A percentile compares a stretch with the other conserved stretches of the same genome.
phyloP scores from a whole-genome alignment of 2,113 vertebrate species.

The Vulpes lagopus region DNA sequence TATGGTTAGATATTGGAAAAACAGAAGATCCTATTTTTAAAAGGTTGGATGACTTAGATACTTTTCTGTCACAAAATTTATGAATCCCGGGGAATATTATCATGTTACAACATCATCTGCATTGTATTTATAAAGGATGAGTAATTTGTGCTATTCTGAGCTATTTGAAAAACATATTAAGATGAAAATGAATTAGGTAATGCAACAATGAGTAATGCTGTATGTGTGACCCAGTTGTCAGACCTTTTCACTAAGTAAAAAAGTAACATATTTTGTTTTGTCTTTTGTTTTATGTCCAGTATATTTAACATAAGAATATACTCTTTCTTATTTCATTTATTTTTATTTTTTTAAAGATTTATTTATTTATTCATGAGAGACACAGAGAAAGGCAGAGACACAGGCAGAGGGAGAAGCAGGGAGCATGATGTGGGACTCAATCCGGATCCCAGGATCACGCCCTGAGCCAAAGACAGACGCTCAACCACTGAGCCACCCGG shows the following conservation, averaged over 20 bases:
- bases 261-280: background rate
- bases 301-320: background rate
- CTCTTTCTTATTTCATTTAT: background rate
- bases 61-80: background rate
- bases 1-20: background rate
- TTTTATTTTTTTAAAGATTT: background rate
- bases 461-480: too few relatives aligned
- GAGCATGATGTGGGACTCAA: too few relatives aligned
- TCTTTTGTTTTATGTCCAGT: background rate
- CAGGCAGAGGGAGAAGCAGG: too few relatives aligned
- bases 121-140: slow-evolving; percentile 70
- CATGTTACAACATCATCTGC: background rate
- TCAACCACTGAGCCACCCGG: too few relatives aligned
- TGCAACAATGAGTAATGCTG: background rate
- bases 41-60: background rate
- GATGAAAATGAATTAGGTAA: slow-evolving; percentile 62
- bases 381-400: background rate
- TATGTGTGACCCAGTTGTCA: background rate
- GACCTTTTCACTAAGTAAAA: background rate
- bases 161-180: slow-evolving; percentile 46
- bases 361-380: background rate
- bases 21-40: slow-evolving; percentile 11
- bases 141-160: slow-evolving; percentile 66
- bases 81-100: background rate
- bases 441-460: too few relatives aligned